Evolutionary conservation across 2,113 vertebrate species (phyloP).

Genomic region (Miniopterus natalensis): DNA sequence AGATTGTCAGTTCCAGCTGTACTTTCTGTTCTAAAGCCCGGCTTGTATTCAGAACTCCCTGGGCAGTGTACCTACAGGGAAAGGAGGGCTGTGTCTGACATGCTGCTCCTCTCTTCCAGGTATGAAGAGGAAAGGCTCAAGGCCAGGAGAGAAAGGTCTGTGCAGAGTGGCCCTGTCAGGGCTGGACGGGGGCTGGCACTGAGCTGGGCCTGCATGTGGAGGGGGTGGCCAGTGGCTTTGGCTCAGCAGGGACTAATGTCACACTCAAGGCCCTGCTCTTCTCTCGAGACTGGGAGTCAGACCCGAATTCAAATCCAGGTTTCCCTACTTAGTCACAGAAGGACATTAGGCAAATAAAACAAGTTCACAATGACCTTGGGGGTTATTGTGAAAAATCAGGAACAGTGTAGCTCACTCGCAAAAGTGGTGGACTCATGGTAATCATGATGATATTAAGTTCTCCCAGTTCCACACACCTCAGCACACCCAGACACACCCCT

Average conservation of each 20-base stretch:
- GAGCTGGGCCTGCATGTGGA: neutral
- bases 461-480: accelerated
- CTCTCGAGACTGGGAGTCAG: neutral
- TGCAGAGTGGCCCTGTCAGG: accelerated
- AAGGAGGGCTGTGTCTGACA: neutral
- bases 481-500: neutral
- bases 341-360: neutral
- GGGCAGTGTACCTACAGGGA: accelerated
- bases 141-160: conserved; percentile 94
- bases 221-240: accelerated
- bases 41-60: accelerated
- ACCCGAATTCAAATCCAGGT: accelerated
- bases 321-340: neutral
- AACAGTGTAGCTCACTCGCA: neutral
- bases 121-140: conserved; percentile 97
- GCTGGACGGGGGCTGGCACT: accelerated
- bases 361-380: neutral
- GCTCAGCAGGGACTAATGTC: neutral
- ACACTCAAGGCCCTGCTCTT: accelerated
- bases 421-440: neutral
- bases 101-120: conserved; percentile 84
- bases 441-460: no score
- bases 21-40: neutral
- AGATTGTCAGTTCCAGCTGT: accelerated
- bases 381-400: neutral